Base-by-base conservation (phyloP, 2,888 invertebrate species). In the Abscondita cerata region DNA sequence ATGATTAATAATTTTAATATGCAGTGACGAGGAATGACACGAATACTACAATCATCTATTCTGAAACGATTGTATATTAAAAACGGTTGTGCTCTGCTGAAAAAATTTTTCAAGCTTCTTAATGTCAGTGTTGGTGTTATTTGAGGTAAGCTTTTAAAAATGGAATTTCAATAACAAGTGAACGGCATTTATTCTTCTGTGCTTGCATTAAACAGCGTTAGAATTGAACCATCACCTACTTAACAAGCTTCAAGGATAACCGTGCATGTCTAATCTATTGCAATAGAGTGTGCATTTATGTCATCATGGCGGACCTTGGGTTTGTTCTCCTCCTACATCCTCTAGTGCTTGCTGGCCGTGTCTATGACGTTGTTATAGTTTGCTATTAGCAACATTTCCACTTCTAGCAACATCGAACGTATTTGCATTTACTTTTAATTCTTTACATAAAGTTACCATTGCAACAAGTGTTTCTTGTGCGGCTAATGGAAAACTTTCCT, bases 291-390 rank as follows among this genome's bases (percentile, higher is more conserved):
- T 61, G 61, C 61, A 61, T 65, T 65, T 62, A 62, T 65, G 62
- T 58, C 65, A 65, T 65, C 62, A 62, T 54, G 56, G 57, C 58
- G 56, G 58, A 65, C 65, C 65, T 65, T 65, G 65, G 48, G 50
- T 50, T 31, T 40, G 48, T 47, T 62, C 55, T 62, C 62, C 62
- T 65, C 54, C 58, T 59, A 62, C 65, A 62, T 65, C 65, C 62
- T 58, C 54, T 54, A 25, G 13, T 44, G 19, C 40, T 25, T 19
- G 47, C 34, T 52, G 51, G 13, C 16, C 34, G 20, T 18, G 18
- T 55, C 56, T 31, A 58, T 57, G 57, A 52, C 46, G 46, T 20
- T 33, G 44, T 19, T 15, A 19, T 51, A 41, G 48, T 47, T 48
- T 57, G 48, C 58, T 41, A 52, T 59, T 59, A 60, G 50, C 50